These are phyloP conservation scores for Orchestia grillus DNA, from an alignment of 1,140 invertebrate species.

Conservation along the genomic window DNA sequence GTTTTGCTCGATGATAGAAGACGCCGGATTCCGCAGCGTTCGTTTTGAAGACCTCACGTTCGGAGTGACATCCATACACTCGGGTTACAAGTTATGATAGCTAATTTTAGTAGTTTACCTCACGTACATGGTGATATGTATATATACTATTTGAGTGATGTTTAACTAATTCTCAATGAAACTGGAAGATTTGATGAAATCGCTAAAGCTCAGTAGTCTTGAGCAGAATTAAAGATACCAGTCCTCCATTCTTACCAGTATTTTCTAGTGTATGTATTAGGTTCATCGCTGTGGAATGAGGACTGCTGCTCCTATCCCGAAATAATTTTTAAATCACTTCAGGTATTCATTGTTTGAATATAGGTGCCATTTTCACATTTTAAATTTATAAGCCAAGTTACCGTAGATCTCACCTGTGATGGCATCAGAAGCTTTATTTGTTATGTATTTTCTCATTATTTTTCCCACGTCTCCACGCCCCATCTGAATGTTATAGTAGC, in stretches of 20 bases:
- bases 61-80: slow-evolving; percentile 93
- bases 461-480: neutral
- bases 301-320: neutral
- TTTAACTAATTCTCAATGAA: neutral
- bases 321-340: neutral
- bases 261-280: neutral
- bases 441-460: neutral
- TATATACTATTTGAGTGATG: neutral
- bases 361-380: neutral
- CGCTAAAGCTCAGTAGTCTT: neutral
- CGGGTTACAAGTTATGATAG: slow-evolving; percentile 86
- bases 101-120: neutral
- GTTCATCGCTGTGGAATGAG: neutral
- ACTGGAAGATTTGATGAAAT: neutral
- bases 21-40: slow-evolving; percentile 88
- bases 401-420: neutral
- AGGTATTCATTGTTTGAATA: neutral
- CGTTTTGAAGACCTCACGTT: slow-evolving; percentile 91
- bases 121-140: neutral
- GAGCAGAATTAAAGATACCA: neutral
- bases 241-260: neutral
- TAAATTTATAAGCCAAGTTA: neutral
- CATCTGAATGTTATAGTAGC: too few relatives aligned
- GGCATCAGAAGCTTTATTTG: neutral
- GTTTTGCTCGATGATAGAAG: slow-evolving; percentile 89